These are phyloP conservation scores for Thymelicus sylvestris DNA, from an alignment of 2,888 invertebrate genomes.

Conservation along the genomic window DNA sequence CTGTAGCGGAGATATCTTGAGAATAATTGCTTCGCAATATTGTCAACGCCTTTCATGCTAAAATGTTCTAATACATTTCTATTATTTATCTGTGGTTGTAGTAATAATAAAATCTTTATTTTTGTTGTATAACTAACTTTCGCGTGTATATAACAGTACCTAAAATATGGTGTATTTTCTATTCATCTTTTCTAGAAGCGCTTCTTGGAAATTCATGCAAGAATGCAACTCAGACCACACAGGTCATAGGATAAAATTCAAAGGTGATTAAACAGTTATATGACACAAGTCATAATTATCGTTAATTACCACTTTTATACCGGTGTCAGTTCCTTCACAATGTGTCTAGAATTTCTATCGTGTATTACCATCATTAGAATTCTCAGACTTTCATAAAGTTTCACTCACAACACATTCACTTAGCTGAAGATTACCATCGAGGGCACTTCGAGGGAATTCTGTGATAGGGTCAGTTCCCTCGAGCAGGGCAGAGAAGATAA, in stretches of 20 bases:
- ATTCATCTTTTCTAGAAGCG: too few species aligned
- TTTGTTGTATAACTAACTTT: too few species aligned
- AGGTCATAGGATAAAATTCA: neutral
- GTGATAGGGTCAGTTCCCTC: conserved; percentile 70
- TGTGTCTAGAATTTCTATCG: neutral
- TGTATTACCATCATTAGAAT: conserved; percentile 46
- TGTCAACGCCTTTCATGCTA: conserved; percentile 14
- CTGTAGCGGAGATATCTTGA: conserved; percentile 28
- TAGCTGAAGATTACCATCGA: conserved; percentile 72
- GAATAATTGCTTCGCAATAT: conserved; percentile 26
- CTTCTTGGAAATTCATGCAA: too few species aligned
- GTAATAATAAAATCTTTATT: too few species aligned
- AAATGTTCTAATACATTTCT: neutral
- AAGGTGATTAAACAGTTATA: neutral
- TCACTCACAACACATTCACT: conserved; percentile 72
- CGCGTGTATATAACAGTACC: too few species aligned
- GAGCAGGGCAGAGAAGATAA: conserved; percentile 41
- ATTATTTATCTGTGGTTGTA: neutral
- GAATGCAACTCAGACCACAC: neutral
- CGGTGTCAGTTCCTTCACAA: neutral
- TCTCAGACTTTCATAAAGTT: conserved; percentile 67
- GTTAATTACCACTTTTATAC: neutral
- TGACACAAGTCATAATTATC: neutral
- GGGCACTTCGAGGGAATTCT: conserved; percentile 68
- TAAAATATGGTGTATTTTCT: too few species aligned